These are phyloP conservation scores for Odocoileus virginianus DNA, from an alignment of 2,113 vertebrate genomes.

Conservation along the genomic window DNA sequence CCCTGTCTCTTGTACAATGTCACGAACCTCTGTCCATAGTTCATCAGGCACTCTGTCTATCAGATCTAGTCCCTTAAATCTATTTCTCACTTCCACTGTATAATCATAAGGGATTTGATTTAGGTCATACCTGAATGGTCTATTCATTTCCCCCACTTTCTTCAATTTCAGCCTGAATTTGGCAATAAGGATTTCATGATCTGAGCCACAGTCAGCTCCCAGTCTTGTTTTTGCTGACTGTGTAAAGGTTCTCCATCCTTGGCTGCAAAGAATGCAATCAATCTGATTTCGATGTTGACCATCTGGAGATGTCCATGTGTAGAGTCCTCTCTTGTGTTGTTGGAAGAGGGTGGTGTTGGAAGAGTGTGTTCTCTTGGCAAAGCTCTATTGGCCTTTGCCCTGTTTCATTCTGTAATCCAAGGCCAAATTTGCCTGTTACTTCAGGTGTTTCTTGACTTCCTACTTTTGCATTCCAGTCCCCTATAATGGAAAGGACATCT, in stretches of 20 bases:
- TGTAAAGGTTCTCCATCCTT: neutral
- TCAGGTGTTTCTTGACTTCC: neutral
- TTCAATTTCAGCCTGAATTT: neutral
- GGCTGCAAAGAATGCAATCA: neutral
- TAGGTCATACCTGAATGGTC: neutral
- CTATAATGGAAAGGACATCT: neutral
- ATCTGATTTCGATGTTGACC: neutral
- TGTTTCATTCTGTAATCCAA: neutral
- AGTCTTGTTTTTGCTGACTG: neutral
- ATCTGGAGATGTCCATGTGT: neutral
- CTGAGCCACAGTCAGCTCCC: neutral
- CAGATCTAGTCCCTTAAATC: neutral
- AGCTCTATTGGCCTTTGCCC: neutral
- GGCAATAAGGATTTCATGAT: neutral
- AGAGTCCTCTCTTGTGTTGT: neutral
- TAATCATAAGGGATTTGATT: neutral
- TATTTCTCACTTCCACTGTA: neutral
- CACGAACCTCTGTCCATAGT: neutral
- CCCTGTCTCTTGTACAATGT: no score
- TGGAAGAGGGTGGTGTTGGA: neutral
- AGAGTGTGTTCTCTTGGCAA: rapidly evolving
- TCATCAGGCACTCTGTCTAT: neutral
- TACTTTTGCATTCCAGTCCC: neutral
- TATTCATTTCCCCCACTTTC: neutral
- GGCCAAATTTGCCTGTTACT: neutral